phyloP scores from a whole-genome alignment of 2,797 vertebrate species.

The Sphenopsis melanotis region DNA sequence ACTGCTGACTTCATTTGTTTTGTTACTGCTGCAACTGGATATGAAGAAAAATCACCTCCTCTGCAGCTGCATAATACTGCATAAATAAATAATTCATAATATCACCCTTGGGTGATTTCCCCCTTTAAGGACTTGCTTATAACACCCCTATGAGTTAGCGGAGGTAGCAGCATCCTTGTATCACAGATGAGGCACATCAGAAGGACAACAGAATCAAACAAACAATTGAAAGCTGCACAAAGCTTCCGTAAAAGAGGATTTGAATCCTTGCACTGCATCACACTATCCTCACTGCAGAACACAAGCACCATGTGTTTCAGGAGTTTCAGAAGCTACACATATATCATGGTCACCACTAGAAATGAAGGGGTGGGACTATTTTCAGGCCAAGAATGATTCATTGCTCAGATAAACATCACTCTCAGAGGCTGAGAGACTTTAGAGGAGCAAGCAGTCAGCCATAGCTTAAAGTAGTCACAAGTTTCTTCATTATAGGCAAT shows the following conservation, averaged over 20 bases:
- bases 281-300: background rate
- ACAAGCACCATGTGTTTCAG: rapidly evolving
- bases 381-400: background rate
- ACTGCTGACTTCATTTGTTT: background rate
- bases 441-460: background rate
- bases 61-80: background rate
- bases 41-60: background rate
- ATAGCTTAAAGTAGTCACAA: background rate
- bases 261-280: background rate
- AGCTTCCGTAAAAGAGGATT: background rate
- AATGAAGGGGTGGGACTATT: background rate
- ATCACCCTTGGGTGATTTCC: background rate
- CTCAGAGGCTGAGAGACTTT: background rate
- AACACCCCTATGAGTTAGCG: background rate
- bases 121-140: background rate
- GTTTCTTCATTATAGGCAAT: background rate
- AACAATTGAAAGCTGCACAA: background rate
- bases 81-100: background rate
- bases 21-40: background rate
- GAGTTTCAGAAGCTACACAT: background rate
- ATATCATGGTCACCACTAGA: background rate
- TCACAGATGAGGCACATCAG: background rate
- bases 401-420: background rate
- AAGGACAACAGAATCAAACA: background rate
- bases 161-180: background rate